A percentile compares a stretch with the other conserved stretches of the same genome.
These are phyloP conservation scores for Drosophila affinis DNA, from an alignment of 2,888 invertebrate species.

Conservation along the genomic window DNA sequence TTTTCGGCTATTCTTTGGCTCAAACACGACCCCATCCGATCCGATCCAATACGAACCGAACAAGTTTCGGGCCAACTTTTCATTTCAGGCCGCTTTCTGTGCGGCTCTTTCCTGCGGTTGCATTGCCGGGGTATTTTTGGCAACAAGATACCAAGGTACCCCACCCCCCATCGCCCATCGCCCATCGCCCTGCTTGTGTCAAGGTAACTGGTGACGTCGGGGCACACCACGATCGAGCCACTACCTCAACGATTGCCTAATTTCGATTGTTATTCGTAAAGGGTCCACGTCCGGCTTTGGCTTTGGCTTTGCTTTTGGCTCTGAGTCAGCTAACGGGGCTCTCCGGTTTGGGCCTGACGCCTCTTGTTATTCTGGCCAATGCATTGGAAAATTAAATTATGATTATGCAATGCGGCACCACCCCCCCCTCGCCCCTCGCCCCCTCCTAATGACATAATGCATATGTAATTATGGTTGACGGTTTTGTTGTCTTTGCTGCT, in stretches of 20 bases:
- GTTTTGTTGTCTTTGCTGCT: background rate
- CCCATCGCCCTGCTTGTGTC: constrained; percentile 51
- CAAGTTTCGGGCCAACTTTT: constrained; percentile 64
- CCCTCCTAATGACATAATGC: constrained; percentile 70
- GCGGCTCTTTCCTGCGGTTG: constrained; percentile 50
- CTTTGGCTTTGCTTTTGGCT: constrained; percentile 23
- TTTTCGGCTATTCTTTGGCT: constrained; percentile 63
- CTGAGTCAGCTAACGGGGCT: constrained; percentile 53
- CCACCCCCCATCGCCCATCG: too few relatives aligned
- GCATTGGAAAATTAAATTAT: constrained; percentile 79
- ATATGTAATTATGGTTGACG: constrained; percentile 27
- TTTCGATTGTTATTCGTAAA: constrained; percentile 75
- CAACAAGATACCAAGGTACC: constrained; percentile 13
- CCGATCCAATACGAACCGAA: constrained; percentile 5
- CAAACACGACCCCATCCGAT: constrained; percentile 21
- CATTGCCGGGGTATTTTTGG: constrained; percentile 33
- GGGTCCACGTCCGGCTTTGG: constrained; percentile 57
- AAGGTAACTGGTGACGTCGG: constrained; percentile 82
- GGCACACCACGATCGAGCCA: constrained; percentile 3
- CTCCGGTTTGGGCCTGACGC: constrained; percentile 2
- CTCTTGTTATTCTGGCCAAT: constrained; percentile 74
- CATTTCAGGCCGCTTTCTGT: constrained; percentile 71
- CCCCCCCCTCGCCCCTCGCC: too few relatives aligned
- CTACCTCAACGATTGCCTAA: constrained; percentile 70
- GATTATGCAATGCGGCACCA: constrained; percentile 63